phyloP scores from a whole-genome alignment of 1,140 invertebrate genomes.

The Nixonia krombeini region DNA sequence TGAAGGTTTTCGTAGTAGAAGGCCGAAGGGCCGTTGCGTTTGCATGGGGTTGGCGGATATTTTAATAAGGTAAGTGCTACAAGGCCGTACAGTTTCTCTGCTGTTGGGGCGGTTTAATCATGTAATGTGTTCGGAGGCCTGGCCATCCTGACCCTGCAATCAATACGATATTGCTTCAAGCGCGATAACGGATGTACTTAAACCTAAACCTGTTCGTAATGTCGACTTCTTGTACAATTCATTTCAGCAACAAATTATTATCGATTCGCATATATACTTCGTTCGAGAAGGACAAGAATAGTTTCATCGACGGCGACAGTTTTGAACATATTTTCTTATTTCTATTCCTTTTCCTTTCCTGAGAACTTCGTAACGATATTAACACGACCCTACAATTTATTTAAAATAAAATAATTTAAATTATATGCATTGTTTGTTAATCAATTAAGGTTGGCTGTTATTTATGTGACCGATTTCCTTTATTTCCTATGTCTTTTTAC shows the following conservation, averaged over 20 bases:
- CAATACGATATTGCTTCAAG: constrained; percentile 69
- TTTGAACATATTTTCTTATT: too few relatives aligned
- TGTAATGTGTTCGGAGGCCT: constrained; percentile 70
- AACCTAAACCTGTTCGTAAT: constrained; percentile 52
- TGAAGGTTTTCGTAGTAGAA: constrained; percentile 38
- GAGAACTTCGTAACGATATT: too few relatives aligned
- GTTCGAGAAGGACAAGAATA: too few relatives aligned
- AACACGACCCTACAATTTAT: too few relatives aligned
- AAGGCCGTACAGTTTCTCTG: constrained; percentile 59
- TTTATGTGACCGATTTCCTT: too few relatives aligned
- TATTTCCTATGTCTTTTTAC: too few relatives aligned
- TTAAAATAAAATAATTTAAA: too few relatives aligned
- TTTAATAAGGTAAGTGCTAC: constrained; percentile 73
- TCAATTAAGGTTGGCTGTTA: too few relatives aligned
- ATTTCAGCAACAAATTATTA: constrained; percentile 2
- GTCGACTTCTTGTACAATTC: constrained; percentile 28
- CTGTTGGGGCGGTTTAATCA: constrained; percentile 69
- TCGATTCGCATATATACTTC: too few relatives aligned
- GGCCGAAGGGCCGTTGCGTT: constrained; percentile 42
- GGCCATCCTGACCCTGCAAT: constrained; percentile 62
- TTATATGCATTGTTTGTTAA: too few relatives aligned
- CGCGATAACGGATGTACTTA: constrained; percentile 63
- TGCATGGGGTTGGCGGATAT: constrained; percentile 64
- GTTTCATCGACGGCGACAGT: too few relatives aligned
- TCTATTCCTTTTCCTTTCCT: too few relatives aligned